Evolutionary conservation across 1,140 invertebrate species (phyloP).

Genomic region (Drosophila watanabei): DNA sequence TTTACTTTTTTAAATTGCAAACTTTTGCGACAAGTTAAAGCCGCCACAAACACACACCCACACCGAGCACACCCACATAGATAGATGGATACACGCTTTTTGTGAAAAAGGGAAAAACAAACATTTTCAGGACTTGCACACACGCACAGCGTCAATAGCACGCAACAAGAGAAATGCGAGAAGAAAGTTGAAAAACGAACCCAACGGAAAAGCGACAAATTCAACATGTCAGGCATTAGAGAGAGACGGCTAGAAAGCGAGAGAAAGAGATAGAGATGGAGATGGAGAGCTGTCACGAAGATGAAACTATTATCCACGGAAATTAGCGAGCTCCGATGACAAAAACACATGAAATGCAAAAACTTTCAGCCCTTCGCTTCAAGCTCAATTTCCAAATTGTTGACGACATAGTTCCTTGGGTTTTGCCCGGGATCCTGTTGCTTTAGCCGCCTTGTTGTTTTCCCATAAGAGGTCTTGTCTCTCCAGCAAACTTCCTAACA

Average conservation of each 20-base stretch:
- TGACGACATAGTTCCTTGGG: conserved; percentile 60
- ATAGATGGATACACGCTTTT: background rate
- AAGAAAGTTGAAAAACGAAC: conserved; percentile 59
- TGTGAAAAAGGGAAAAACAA: conserved; percentile 38
- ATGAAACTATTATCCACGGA: conserved; percentile 82
- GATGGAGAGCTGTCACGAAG: conserved; percentile 58
- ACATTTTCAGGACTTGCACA: conserved; percentile 21
- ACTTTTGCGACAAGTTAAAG: conserved; percentile 71
- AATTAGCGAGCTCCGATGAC: conserved; percentile 74
- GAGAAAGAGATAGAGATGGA: conserved; percentile 3
- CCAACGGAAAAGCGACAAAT: conserved; percentile 66
- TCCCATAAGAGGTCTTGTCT: conserved; percentile 32
- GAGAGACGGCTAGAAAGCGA: background rate
- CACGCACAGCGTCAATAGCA: conserved; percentile 66
- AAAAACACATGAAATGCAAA: conserved; percentile 78
- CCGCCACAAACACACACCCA: conserved; percentile 25
- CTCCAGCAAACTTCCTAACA: conserved; percentile 40
- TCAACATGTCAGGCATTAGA: conserved; percentile 68
- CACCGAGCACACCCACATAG: background rate
- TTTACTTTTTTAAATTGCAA: conserved; percentile 54
- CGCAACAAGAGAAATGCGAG: conserved; percentile 69
- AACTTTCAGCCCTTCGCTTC: conserved; percentile 65
- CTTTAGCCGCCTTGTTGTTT: conserved; percentile 33
- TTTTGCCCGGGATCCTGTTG: conserved; percentile 22
- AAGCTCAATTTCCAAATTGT: conserved; percentile 77